Evolutionary conservation across 2,888 invertebrate genomes (phyloP), one percentile per base, ranked within the genome.

Genomic region (Elmis aenea): DNA sequence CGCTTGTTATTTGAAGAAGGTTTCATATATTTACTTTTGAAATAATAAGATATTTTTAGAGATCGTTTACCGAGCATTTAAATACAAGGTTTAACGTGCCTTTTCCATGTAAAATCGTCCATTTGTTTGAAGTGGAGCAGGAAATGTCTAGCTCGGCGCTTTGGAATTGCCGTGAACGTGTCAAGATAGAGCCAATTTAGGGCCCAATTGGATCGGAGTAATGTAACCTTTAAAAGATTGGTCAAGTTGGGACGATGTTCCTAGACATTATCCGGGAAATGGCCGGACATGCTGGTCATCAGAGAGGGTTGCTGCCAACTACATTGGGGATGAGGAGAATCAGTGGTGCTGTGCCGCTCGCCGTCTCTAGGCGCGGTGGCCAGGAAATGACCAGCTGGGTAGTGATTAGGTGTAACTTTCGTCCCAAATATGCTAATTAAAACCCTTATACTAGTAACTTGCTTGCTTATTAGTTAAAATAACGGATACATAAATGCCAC

Each of bases 121-220:
- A 41, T 41, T 41, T 33, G 36, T 32, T 45, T 45, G 54, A 49
- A 49, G 49, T 49, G 50, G 50, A 45, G 45, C 46, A 26, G 41
- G 42, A 42, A 38, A 42, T 42, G 44, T 46, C 42, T 46, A 42
- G 42, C 41, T 38, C 45, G 45, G 45, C 46, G 49, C 49, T 45
- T 50, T 48, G 44, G 43, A 47, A 50, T 50, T 48, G 64, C 61
- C 63, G 61, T 62, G 64, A 64, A 66, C 64, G 67, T 67, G 67
- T 65, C 67, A 66, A 67, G 67, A 67, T 67, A 67, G 66, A 59
- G 58, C 59, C 64, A 65, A 67, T 67, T 67, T 67, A 67, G 61
- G 60, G 64, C 62, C 62, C 67, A 64, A 66, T 67, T 64, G 64
- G 62, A 64, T 59, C 62, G 62, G 62, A 64, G 63, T 66, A 66